phyloP scores from a whole-genome alignment of 1,140 invertebrate species.

The Whitmania pigra region DNA sequence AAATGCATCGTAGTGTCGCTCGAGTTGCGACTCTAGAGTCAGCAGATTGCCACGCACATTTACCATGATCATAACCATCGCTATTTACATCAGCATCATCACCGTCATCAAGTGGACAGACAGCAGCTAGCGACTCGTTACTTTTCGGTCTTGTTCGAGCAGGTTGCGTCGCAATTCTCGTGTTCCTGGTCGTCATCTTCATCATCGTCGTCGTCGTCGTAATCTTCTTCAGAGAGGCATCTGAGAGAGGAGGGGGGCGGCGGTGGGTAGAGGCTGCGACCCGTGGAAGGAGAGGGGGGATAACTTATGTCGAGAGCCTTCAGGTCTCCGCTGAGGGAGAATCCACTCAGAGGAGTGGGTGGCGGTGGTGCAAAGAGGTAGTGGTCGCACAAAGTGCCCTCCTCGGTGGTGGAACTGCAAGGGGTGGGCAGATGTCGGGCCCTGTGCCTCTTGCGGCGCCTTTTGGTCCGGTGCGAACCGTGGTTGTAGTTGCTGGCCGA shows the following conservation, averaged over 20 bases:
- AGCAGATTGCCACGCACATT: not conserved
- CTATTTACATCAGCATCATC: not conserved
- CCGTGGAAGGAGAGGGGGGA: slow-evolving; percentile 63
- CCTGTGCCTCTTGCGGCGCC: slow-evolving; percentile 56
- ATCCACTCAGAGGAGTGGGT: slow-evolving; percentile 57
- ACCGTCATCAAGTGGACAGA: not conserved
- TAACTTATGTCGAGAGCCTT: slow-evolving; percentile 57
- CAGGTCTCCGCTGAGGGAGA: slow-evolving; percentile 56
- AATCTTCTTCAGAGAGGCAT: slow-evolving; percentile 17
- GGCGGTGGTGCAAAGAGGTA: slow-evolving; percentile 60
- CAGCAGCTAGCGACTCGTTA: not conserved
- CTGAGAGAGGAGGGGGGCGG: slow-evolving; percentile 49
- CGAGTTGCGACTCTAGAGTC: too few species aligned
- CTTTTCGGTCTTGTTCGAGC: not conserved
- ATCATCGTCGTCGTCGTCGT: slow-evolving; percentile 1
- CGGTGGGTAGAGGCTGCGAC: slow-evolving; percentile 55
- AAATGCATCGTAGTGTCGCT: too few species aligned
- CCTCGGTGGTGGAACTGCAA: slow-evolving; percentile 81
- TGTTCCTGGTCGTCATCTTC: not conserved
- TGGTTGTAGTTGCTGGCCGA: not conserved
- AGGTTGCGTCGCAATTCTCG: not conserved
- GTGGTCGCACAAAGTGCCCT: slow-evolving; percentile 52
- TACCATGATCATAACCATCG: not conserved
- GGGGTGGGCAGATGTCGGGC: slow-evolving; percentile 76
- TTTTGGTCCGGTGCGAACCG: slow-evolving; percentile 52